Evolutionary conservation across 2,113 vertebrate species (phyloP).

Genomic region (Macrotis lagotis): DNA sequence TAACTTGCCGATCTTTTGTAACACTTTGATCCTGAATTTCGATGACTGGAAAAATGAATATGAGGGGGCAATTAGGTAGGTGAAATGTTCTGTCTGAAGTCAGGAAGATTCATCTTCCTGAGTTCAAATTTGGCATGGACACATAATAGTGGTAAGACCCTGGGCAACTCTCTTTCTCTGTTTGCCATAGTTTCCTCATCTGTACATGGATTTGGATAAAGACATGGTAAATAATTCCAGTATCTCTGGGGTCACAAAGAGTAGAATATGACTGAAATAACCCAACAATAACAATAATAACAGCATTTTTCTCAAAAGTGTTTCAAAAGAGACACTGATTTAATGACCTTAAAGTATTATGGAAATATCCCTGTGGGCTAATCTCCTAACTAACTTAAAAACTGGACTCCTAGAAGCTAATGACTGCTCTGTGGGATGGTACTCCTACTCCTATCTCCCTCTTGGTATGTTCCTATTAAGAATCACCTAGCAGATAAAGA

Average conservation of each 20-base stretch:
- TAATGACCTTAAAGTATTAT: neutral
- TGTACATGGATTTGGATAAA: neutral
- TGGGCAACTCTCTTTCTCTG: neutral
- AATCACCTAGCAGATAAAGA: neutral
- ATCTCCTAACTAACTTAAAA: neutral
- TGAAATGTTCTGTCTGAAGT: neutral
- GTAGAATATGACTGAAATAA: neutral
- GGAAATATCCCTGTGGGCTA: neutral
- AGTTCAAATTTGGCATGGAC: neutral
- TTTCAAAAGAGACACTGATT: neutral
- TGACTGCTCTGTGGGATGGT: neutral
- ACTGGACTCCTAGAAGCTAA: neutral
- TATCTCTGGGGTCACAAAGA: neutral
- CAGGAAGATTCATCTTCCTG: neutral
- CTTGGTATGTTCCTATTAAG: neutral
- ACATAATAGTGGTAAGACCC: too few species aligned
- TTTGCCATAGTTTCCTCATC: neutral
- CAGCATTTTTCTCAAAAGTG: neutral
- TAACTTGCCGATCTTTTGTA: neutral
- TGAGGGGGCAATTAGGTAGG: accelerated
- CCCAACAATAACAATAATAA: neutral
- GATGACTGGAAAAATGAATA: neutral
- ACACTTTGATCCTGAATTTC: neutral
- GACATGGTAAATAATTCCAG: neutral
- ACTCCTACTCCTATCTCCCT: neutral